These are phyloP conservation scores for Lordiphosa stackelbergi DNA, from an alignment of 1,140 invertebrate species.

Conservation along the genomic window DNA sequence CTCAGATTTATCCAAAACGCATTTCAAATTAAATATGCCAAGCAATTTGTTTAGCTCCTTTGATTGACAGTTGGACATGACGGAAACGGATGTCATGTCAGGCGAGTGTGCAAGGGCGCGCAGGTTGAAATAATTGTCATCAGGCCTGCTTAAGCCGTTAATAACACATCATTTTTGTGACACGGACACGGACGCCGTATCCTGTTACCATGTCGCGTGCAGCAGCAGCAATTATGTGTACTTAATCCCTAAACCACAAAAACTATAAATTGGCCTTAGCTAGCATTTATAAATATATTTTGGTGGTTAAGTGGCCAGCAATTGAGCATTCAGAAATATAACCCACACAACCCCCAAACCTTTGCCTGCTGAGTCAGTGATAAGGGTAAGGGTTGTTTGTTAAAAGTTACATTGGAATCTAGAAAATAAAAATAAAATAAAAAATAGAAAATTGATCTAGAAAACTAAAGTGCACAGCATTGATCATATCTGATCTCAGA, in stretches of 20 bases:
- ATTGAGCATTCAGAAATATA: slow-evolving; percentile 17
- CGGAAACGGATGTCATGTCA: slow-evolving; percentile 63
- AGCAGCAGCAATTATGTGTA: slow-evolving; percentile 58
- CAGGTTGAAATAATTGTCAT: slow-evolving; percentile 22
- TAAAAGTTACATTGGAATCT: no score
- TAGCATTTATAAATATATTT: slow-evolving; percentile 31
- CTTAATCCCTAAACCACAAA: slow-evolving; percentile 54
- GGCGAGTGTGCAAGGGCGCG: not conserved
- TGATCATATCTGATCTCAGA: not conserved
- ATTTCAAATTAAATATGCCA: slow-evolving; percentile 49
- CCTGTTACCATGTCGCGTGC: slow-evolving; percentile 63
- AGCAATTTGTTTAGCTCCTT: slow-evolving; percentile 4
- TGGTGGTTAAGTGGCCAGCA: slow-evolving; percentile 53
- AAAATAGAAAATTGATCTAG: no score
- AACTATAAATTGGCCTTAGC: slow-evolving; percentile 63
- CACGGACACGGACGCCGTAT: slow-evolving; percentile 42
- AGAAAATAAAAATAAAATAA: not conserved
- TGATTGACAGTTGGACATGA: slow-evolving; percentile 57
- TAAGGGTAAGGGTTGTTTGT: slow-evolving; percentile 3
- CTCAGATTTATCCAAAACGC: slow-evolving; percentile 19
- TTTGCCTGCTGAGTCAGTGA: not conserved
- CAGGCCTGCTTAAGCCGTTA: slow-evolving; percentile 51
- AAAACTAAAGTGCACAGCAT: not conserved
- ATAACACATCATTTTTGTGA: slow-evolving; percentile 68
- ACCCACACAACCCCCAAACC: not conserved